phyloP scores from a whole-genome alignment of 2,888 invertebrate genomes.

The Macaria notata region DNA sequence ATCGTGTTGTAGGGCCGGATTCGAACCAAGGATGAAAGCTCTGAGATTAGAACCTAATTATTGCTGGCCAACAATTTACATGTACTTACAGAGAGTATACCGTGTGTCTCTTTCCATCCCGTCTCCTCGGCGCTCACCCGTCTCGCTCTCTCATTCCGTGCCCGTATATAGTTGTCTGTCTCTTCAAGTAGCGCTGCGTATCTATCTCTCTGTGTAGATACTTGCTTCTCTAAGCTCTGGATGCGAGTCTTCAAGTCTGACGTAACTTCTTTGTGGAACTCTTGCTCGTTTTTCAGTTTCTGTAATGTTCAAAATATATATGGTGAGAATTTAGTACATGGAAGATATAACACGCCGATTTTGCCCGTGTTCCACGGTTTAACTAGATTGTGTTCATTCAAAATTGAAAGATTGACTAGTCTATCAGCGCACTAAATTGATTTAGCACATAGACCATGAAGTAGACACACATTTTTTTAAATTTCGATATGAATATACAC shows the following conservation, averaged over 20 bases:
- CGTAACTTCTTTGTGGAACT: slow-evolving; percentile 61
- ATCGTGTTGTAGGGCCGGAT: no score
- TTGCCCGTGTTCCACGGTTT: no score
- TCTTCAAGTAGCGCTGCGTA: slow-evolving; percentile 90
- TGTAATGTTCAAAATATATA: slow-evolving; percentile 32
- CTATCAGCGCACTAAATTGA: no score
- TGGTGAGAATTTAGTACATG: no score
- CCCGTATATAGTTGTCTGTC: slow-evolving; percentile 88
- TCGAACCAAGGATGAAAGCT: no score
- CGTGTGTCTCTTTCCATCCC: slow-evolving; percentile 52
- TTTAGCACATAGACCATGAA: no score
- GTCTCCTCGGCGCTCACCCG: slow-evolving; percentile 61
- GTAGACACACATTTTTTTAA: no score
- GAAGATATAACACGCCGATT: no score
- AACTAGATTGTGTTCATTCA: no score
- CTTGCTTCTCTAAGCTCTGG: slow-evolving; percentile 85
- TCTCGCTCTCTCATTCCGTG: slow-evolving; percentile 65
- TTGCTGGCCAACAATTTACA: background rate
- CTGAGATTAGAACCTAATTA: no score
- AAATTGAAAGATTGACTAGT: no score
- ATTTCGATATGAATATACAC: no score
- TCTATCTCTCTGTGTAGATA: slow-evolving; percentile 90
- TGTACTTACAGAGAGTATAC: slow-evolving; percentile 49
- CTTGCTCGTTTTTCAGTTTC: slow-evolving; percentile 69
- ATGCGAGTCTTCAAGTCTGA: slow-evolving; percentile 62